Evolutionary conservation across 2,888 invertebrate genomes (phyloP), one percentile per base, ranked within the genome.

Genomic region (Drosophila melanocephala): DNA sequence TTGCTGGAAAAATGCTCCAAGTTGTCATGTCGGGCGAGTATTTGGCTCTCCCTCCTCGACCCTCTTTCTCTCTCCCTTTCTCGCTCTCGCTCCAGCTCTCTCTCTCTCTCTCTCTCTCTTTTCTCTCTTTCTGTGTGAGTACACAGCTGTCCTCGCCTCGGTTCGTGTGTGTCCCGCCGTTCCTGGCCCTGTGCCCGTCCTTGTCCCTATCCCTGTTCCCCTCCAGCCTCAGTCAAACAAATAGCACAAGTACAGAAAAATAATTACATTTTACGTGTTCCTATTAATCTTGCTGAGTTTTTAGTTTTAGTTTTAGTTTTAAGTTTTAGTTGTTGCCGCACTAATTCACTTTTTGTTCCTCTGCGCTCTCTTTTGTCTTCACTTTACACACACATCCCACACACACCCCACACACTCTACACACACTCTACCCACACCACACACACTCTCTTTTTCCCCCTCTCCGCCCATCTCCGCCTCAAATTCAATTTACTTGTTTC

Each of bases 181-280:
- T 51, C 72, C 63, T 30, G 47, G 47, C 47, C 47, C 47, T 26
- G 47, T 5, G 44, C 44, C 47, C n/a, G 42, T 28, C 22, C 22
- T 22, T 42, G 10, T 28, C 22, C 19, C 22, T 1, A 28, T 16
- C 39, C 12, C 57, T 42, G 52, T 62, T 42, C 52, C 37, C 51
- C 47, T 26, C 39, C 52, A 28, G 47, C 33, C 47, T 1, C 53
- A 30, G 61, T 70, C 86, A 30, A 57, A 81, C 81, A 90, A 90
- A 85, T 83, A 88, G 89, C 73, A 90, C 89, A 86, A 86, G 90
- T 82, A 76, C 89, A 84, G 89, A 84, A 87, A 87, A 87, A 87
- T 87, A 90, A 87, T 87, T 87, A 87, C 87, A 84, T 90, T 87
- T 90, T 84, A 87, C 89, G 90, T 90, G 90, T 90, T 87, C 89